Evolutionary conservation across 2,888 invertebrate genomes (phyloP), one percentile per base, ranked within the genome.

Genomic region (Noctua comes): DNA sequence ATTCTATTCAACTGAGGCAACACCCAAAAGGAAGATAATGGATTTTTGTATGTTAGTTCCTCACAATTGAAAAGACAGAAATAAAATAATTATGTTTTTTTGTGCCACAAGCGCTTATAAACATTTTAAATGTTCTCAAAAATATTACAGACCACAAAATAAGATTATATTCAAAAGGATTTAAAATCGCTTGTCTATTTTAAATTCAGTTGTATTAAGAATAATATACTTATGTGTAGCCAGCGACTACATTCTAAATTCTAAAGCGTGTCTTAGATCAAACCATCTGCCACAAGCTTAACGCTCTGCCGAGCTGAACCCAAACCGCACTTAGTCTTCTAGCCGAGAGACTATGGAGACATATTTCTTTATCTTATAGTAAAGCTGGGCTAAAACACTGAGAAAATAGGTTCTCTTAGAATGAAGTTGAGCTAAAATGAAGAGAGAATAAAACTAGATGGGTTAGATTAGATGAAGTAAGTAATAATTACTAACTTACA

Each of bases 261-360:
- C 24, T 18, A 46, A 36, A 75, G n/a, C 11, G 4, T 54, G 48
- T 68, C 51, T 69, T 73, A 69, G 72, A 77, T 81, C 72, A 69
- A 77, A 68, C 57, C 64, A 65, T 54, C 54, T 64, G 81, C 66
- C 48, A 51, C 71, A 68, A 16, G 21, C 77, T 78, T 77, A 59
- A 73, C 65, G 78, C 59, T 82, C 78, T 77, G 65, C 69, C 21
- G 24, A 82, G 31, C 46, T 27, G 10, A 81, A 51, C 27, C 13
- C 21, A 70, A 59, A 82, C 77, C 59, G 51, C 73, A 82, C 65
- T 78, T 59, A 65, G 64, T 51, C 40, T 36, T 43, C 46, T 57
- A 36, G 18, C 18, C 6, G 10, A 18, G 10, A 18, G 27, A 27
- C 31, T 57, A 51, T 24, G 24, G 65, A 36, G 59, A 68, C 59